Evolutionary conservation across 2,888 invertebrate species (phyloP), one percentile per base, ranked within the genome.

Genomic region (Drosophila tripunctata): DNA sequence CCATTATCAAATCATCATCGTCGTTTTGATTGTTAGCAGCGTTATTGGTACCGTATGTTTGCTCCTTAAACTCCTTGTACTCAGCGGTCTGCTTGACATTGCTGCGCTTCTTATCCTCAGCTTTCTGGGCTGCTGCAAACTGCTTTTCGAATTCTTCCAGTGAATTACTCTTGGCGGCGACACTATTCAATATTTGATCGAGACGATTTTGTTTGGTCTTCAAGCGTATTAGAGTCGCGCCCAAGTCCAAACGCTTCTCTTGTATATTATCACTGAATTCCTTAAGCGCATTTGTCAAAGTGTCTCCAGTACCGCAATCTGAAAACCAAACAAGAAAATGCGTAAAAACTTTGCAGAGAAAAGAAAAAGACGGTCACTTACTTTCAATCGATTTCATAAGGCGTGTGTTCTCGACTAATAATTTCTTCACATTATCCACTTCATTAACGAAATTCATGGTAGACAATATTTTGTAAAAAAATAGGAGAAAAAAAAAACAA

Each of bases 11-110:
- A 7, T 38, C 44, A 30, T 60, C 33, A 7, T 54, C 55, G 7
- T 12, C 43, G 6, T 14, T 40, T 5, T 10, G 14, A 0, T 6
- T 4, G 5, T 19, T 48, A 8, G 33, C 7, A n/a, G 1, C 17
- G 21, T 14, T 36, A 7, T 6, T 3, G 1, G 17, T 19, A 6
- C 17, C 27, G 24, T 10, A 0, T 5, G 63, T 10, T 6, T 40
- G 4, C 4, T 14, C 14, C 0, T 51, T 54, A 24, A 72, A 72
- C 3, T 36, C 24, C 17, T 66, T 74, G 15, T 64, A 78, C 19
- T 74, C 77, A 1, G 22, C 4, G 3, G 44, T 38, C 1, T 27
- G 7, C 15, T 73, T 77, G 5, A 69, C 12, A 6, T 69, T 56
- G 0, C n/a, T 1, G 0, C 55, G 43, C 27, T 67, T 76, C 2